A percentile compares a stretch with the other conserved stretches of the same genome.
phyloP scores from a whole-genome alignment of 2,113 vertebrate genomes.

The Apteryx mantelli region DNA sequence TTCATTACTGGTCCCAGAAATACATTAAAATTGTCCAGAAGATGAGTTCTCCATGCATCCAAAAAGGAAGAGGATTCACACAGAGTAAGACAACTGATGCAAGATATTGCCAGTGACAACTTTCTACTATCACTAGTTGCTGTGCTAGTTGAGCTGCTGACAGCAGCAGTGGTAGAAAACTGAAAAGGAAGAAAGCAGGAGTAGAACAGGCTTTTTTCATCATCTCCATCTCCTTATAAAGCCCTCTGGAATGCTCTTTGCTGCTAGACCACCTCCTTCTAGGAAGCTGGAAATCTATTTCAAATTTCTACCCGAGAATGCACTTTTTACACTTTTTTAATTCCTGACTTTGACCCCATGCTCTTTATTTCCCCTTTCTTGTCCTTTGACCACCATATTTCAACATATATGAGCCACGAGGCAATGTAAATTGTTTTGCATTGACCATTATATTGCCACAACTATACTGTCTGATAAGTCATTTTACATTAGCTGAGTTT shows the following conservation, averaged over 20 bases:
- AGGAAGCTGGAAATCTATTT: background rate
- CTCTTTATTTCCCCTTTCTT: background rate
- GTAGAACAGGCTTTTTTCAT: background rate
- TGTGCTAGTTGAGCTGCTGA: background rate
- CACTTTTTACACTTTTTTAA: background rate
- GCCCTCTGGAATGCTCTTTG: background rate
- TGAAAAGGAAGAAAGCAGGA: background rate
- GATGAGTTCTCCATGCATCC: background rate
- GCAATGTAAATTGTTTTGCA: background rate
- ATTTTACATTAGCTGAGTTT: background rate
- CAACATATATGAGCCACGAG: background rate
- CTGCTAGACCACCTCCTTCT: background rate
- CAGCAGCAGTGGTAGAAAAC: background rate
- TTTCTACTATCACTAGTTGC: background rate
- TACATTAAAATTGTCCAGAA: background rate
- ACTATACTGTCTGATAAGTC: fast-evolving
- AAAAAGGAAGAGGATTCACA: background rate
- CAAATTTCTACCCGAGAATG: background rate
- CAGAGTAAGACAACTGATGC: no score
- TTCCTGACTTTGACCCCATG: background rate
- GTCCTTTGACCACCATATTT: background rate
- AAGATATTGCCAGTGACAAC: background rate
- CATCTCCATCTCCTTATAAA: background rate
- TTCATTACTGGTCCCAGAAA: background rate
- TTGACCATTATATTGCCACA: background rate